Percentiles rank a stretch among this genome's conserved stretches.
Evolutionary conservation across 2,797 vertebrate species (phyloP).

Genomic region (Florisuga fusca): DNA sequence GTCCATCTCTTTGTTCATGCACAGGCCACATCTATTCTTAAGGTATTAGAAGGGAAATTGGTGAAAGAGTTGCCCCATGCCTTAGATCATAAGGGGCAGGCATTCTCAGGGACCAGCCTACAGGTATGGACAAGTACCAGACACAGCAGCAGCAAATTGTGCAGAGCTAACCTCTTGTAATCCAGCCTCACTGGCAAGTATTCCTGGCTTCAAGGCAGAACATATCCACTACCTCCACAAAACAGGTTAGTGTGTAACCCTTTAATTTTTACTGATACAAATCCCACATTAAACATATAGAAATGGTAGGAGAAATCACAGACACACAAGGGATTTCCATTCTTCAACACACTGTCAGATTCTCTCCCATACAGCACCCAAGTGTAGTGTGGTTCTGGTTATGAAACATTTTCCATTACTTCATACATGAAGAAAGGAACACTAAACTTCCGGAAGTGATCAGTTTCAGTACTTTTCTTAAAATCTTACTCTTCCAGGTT

Average conservation of each 20-base stretch:
- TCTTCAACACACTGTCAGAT: neutral
- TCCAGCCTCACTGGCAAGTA: neutral
- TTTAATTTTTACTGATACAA: neutral
- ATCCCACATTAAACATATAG: neutral
- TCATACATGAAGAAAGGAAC: neutral
- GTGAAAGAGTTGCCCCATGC: neutral
- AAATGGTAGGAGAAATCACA: neutral
- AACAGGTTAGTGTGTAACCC: neutral
- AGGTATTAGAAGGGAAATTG: neutral
- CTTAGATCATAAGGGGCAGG: neutral
- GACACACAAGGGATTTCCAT: fast-evolving
- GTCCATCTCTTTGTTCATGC: neutral
- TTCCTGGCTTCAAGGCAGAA: neutral
- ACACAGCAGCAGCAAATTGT: neutral
- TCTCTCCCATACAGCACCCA: neutral
- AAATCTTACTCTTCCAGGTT: neutral
- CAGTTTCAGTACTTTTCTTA: neutral
- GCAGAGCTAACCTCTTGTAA: neutral
- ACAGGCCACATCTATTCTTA: neutral
- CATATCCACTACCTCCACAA: neutral
- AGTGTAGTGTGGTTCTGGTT: neutral
- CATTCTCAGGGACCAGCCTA: neutral
- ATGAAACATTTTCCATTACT: neutral
- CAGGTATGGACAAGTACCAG: neutral
- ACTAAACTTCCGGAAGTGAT: neutral